Percentiles rank a stretch among this genome's conserved stretches.
Conservation (phyloP, 1,140 invertebrate species). For the Drosophila sucinea region DNA sequence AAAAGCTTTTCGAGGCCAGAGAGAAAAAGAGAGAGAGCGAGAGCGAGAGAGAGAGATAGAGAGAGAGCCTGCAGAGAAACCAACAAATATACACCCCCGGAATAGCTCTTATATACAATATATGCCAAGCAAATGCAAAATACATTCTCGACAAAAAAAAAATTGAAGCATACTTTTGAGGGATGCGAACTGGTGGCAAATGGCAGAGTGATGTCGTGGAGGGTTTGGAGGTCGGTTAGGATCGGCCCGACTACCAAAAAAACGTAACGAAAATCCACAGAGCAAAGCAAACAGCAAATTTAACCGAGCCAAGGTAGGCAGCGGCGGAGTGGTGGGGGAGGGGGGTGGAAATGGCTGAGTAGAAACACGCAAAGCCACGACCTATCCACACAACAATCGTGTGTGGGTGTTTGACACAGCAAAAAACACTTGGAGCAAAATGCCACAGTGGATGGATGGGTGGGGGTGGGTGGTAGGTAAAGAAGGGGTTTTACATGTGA, state of each 20-base stretch:
- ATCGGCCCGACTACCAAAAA: conserved; percentile 38
- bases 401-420: conserved; percentile 62
- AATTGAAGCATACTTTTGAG: conserved; percentile 45
- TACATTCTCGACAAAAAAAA: conserved; percentile 50
- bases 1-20: conserved; percentile 60
- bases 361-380: conserved; percentile 63
- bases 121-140: conserved; percentile 68
- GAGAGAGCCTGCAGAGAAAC: conserved; percentile 25
- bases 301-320: conserved; percentile 37
- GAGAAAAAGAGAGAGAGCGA: conserved; percentile 19
- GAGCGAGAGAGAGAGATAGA: conserved; percentile 5
- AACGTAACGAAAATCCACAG: conserved; percentile 77
- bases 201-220: neutral
- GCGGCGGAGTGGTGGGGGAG: conserved; percentile 6
- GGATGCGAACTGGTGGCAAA: neutral
- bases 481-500: conserved; percentile 63
- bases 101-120: conserved; percentile 17
- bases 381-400: conserved; percentile 80
- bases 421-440: conserved; percentile 47
- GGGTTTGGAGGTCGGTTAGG: neutral
- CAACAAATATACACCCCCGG: conserved; percentile 24
- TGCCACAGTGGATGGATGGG: neutral
- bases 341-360: neutral
- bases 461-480: neutral
- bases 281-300: conserved; percentile 74